Base-by-base conservation (phyloP, 2,797 vertebrate species). In the Gobio occitaniae region DNA sequence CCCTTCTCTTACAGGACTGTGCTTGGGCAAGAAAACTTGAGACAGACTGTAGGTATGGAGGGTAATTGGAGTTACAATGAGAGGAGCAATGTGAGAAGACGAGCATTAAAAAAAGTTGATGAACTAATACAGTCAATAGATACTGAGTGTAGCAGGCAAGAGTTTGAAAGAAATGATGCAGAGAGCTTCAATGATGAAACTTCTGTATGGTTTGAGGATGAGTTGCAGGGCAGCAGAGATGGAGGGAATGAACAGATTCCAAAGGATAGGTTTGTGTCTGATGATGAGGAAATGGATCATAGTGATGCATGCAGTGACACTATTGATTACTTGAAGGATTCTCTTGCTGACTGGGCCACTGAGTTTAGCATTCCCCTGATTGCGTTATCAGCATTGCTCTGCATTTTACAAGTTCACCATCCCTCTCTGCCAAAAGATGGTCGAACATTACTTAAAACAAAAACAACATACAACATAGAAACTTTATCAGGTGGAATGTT, bases 361-460 rank as follows among this genome's bases (percentile, higher is more conserved):
- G 21, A 48, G 44, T 72, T 72, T 72, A 29, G n/a, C n/a, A 48
- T 50, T 72, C 19, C 44, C 12, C 47, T 29, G n/a, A 17, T 72
- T 72, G 44, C 12, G 25, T 70, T n/a, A 70, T 71, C 69, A 44
- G 69, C 69, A 41, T n/a, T 72, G 36, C 36, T 69, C 66, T 41
- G 47, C 13, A 72, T 74, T 74, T 17, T 74, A 50, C n/a, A 50
- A 29, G 44, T 72, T 72, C 15, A 50, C 38, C 68, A 70, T 70
- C 38, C 68, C 38, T 44, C 3, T 44, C 19, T 70, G 68, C 68
- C 68, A 70, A 70, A 70, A 70, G 38, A 70, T 41, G 9, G 16
- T 0, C 8, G 19, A 21, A 70, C 38, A 11, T 70, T n/a, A 70
- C 68, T 44, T 21, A 19, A 70, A 41, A 70, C 38, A n/a, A 70